A percentile compares a stretch with the other conserved stretches of the same genome.
Evolutionary conservation across 2,888 invertebrate species (phyloP).

Genomic region (Eupithecia abbreviata): DNA sequence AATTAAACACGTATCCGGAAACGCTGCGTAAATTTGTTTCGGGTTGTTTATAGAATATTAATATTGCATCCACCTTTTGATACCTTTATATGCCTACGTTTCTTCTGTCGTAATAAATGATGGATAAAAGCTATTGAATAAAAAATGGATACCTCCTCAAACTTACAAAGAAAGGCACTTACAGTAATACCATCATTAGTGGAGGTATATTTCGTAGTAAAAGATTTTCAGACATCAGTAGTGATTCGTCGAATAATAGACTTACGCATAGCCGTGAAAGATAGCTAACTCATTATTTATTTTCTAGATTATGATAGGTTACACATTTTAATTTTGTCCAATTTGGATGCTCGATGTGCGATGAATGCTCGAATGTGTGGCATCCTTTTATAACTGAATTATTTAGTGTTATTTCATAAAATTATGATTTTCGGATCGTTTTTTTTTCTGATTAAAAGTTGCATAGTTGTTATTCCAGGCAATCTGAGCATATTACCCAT

Average conservation of each 20-base stretch:
- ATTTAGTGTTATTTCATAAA: not conserved
- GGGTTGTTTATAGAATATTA: slow-evolving; percentile 5
- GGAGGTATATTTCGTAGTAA: slow-evolving; percentile 31
- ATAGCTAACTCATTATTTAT: slow-evolving; percentile 12
- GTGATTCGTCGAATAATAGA: slow-evolving; percentile 23
- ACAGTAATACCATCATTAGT: slow-evolving; percentile 41
- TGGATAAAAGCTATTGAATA: slow-evolving; percentile 38
- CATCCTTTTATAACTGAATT: not conserved
- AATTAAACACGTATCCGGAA: slow-evolving; percentile 9
- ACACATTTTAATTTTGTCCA: not conserved
- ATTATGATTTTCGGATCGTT: not conserved
- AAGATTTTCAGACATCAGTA: slow-evolving; percentile 40
- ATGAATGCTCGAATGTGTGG: not conserved
- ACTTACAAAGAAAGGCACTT: slow-evolving; percentile 39
- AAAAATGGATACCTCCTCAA: slow-evolving; percentile 33
- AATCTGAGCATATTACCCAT: not conserved
- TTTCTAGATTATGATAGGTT: not conserved
- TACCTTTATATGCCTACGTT: not conserved
- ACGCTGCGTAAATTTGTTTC: slow-evolving; percentile 5
- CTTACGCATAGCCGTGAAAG: slow-evolving; percentile 8
- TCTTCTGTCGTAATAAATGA: slow-evolving; percentile 24
- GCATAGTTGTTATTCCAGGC: not conserved
- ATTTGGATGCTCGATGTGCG: not conserved
- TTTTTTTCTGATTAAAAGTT: not conserved
- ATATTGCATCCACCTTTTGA: not conserved